These are phyloP conservation scores for Pinctada fucata DNA, from an alignment of 2,888 invertebrate genomes.

Conservation along the genomic window DNA sequence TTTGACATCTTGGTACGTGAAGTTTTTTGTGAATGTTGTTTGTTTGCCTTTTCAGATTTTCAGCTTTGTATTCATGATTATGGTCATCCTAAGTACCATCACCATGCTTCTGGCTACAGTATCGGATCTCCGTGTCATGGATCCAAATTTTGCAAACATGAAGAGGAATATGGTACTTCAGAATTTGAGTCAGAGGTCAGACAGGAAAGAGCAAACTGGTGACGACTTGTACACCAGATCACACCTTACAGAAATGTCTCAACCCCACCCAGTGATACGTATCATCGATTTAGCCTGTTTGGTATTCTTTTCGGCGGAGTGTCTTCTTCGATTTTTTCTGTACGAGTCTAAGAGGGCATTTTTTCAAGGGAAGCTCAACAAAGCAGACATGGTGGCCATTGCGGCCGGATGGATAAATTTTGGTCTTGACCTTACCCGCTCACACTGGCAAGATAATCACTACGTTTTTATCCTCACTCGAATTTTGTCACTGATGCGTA, in stretches of 20 bases:
- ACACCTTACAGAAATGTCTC: not conserved
- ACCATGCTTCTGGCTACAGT: not conserved
- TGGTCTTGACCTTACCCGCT: not conserved
- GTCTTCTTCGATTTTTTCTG: not conserved
- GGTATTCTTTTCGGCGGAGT: not conserved
- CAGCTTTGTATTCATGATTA: not conserved
- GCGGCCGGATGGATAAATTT: slow-evolving; percentile 8
- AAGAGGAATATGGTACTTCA: not conserved
- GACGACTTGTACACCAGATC: not conserved
- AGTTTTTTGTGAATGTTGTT: not conserved
- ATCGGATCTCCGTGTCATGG: not conserved
- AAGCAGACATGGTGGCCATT: slow-evolving; percentile 12
- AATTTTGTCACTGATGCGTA: not conserved
- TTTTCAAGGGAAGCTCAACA: slow-evolving; percentile 1
- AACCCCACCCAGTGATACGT: not conserved
- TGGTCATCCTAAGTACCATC: not conserved
- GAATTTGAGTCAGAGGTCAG: not conserved
- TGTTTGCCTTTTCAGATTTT: not conserved
- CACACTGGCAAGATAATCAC: not conserved
- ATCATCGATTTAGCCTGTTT: not conserved
- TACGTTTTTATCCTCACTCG: not conserved
- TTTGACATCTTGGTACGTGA: too few relatives aligned
- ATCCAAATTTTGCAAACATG: not conserved
- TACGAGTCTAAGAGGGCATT: not conserved
- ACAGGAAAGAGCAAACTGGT: too few relatives aligned